These are phyloP conservation scores for Chlorops oryzae DNA, from an alignment of 1,140 invertebrate genomes.

Conservation along the genomic window DNA sequence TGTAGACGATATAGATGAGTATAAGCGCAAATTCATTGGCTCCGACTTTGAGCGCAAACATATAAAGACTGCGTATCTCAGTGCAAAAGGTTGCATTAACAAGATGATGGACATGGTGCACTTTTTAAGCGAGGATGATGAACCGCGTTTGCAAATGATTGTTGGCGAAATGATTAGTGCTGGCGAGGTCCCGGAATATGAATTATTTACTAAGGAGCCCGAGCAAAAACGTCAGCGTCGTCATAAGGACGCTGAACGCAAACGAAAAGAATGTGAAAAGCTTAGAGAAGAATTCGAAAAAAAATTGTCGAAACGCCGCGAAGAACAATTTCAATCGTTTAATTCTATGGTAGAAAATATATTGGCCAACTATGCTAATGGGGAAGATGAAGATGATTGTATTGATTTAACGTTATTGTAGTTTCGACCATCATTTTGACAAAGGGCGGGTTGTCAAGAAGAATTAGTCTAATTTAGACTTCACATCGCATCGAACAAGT, in stretches of 20 bases:
- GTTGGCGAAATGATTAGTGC: conserved; percentile 65
- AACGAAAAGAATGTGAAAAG: conserved; percentile 55
- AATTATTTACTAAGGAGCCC: conserved; percentile 73
- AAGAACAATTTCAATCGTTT: too few relatives aligned
- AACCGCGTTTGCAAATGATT: conserved; percentile 68
- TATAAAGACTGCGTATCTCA: conserved; percentile 67
- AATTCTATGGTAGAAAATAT: too few relatives aligned
- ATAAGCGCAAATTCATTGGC: too few relatives aligned
- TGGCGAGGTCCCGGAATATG: conserved; percentile 73
- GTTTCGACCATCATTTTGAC: too few relatives aligned
- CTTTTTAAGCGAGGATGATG: conserved; percentile 75
- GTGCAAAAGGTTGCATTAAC: conserved; percentile 85
- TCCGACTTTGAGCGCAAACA: conserved; percentile 72
- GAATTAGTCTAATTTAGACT: too few relatives aligned
- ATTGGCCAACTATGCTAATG: too few relatives aligned
- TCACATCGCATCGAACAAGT: too few relatives aligned
- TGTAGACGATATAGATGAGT: too few relatives aligned
- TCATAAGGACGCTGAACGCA: conserved; percentile 54
- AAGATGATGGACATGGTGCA: conserved; percentile 79
- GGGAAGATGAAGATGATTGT: too few relatives aligned
- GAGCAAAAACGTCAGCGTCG: conserved; percentile 61
- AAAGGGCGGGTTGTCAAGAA: too few relatives aligned
- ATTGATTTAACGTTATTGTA: too few relatives aligned
- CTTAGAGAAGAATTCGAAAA: conserved; percentile 48
- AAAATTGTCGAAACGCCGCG: too few relatives aligned